phyloP scores from a whole-genome alignment of 2,888 invertebrate species.

The Ophioninae sp. region DNA sequence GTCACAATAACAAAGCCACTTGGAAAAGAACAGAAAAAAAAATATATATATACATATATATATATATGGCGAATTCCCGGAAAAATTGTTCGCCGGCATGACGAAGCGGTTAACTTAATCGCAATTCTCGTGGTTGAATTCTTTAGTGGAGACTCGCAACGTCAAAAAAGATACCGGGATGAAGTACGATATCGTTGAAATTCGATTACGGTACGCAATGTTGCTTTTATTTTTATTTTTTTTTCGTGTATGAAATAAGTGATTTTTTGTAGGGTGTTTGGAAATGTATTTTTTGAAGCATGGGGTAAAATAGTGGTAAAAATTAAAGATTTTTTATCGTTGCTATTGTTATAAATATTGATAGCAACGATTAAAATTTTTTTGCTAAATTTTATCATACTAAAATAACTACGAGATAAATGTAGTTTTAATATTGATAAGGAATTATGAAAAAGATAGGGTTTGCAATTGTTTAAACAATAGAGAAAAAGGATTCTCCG shows the following conservation, averaged over 20 bases:
- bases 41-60: no score
- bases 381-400: no score
- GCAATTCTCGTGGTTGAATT: neutral
- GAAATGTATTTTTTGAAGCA: neutral
- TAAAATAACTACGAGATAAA: no score
- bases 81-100: neutral
- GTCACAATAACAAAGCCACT: slow-evolving; percentile 28
- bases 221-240: neutral
- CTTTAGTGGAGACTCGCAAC: neutral
- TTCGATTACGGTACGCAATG: no score
- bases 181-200: no score
- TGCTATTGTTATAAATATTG: neutral
- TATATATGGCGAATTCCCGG: neutral
- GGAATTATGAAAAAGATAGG: no score
- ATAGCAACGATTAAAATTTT: no score
- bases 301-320: neutral
- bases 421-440: no score
- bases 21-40: neutral
- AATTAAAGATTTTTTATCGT: neutral
- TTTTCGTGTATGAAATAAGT: neutral
- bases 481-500: no score
- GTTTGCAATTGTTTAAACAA: no score
- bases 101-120: neutral
- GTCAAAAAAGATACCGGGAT: neutral
- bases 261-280: neutral